A percentile compares a stretch with the other conserved stretches of the same genome.
phyloP scores from a whole-genome alignment of 2,797 vertebrate species.

The Phaenicophaeus curvirostris region DNA sequence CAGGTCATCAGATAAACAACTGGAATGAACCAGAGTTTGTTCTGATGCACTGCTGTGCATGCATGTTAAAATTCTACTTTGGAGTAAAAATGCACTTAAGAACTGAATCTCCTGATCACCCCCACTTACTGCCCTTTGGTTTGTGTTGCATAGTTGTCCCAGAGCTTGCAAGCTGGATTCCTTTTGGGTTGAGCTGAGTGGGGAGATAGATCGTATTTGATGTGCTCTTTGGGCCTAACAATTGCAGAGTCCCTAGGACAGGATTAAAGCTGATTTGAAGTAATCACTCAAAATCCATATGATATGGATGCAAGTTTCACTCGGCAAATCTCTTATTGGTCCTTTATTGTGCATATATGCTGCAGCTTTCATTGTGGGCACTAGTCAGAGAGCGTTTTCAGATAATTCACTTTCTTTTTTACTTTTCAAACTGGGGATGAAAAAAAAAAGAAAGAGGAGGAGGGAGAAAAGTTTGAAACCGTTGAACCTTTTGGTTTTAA shows the following conservation, averaged over 20 bases:
- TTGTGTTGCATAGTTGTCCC: neutral
- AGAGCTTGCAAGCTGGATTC: neutral
- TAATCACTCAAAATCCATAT: neutral
- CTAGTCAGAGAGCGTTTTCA: neutral
- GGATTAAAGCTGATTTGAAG: neutral
- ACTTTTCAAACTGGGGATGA: too few relatives aligned
- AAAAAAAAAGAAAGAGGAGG: neutral
- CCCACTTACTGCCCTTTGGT: neutral
- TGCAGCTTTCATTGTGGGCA: neutral
- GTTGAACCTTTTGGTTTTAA: neutral
- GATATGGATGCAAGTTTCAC: neutral
- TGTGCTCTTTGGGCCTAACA: too few relatives aligned
- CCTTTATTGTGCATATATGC: neutral
- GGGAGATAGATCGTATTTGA: too few relatives aligned
- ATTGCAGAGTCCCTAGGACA: neutral
- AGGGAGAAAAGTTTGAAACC: neutral
- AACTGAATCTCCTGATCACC: neutral
- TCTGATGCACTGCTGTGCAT: neutral
- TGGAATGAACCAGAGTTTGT: neutral
- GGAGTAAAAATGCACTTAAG: neutral
- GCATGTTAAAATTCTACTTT: neutral
- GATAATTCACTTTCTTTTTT: neutral
- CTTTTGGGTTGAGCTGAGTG: neutral
- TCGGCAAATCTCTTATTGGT: neutral
- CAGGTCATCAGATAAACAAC: neutral